phyloP scores from a whole-genome alignment of 1,140 invertebrate genomes.

The Heliconius nattereri region DNA sequence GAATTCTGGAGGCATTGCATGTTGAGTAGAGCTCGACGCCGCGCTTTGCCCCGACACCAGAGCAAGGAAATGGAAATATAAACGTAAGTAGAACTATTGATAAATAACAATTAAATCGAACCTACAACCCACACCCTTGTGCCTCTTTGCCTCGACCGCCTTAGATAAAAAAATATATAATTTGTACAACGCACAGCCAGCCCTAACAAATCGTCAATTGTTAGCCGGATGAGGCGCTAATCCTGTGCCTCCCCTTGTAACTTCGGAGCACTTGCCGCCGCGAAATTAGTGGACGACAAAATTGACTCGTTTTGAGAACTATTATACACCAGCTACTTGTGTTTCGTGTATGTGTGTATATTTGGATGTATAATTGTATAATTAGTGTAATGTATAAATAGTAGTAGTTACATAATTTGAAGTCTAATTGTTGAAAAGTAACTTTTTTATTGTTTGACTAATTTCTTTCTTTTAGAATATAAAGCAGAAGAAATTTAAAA shows the following conservation, averaged over 20 bases:
- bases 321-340: slow-evolving; percentile 8
- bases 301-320: slow-evolving; percentile 24
- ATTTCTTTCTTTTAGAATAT: not conserved
- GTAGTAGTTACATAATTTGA: not conserved
- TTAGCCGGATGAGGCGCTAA: slow-evolving; percentile 70
- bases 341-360: not conserved
- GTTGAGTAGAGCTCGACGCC: too few relatives aligned
- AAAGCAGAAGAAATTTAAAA: not conserved
- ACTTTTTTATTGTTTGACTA: not conserved
- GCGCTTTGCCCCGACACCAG: too few relatives aligned
- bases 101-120: too few relatives aligned
- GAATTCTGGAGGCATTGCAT: too few relatives aligned
- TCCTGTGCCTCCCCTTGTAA: slow-evolving; percentile 62
- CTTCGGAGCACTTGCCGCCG: slow-evolving; percentile 54
- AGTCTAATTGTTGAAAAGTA: not conserved
- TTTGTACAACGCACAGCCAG: slow-evolving; percentile 17
- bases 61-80: too few relatives aligned
- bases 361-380: not conserved
- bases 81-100: too few relatives aligned
- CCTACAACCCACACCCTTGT: too few relatives aligned
- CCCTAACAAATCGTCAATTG: slow-evolving; percentile 69
- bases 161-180: not conserved
- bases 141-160: too few relatives aligned
- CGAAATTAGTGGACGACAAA: slow-evolving; percentile 28
- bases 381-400: not conserved